phyloP scores from a whole-genome alignment of 2,113 vertebrate species.

The Stegostoma tigrinum region DNA sequence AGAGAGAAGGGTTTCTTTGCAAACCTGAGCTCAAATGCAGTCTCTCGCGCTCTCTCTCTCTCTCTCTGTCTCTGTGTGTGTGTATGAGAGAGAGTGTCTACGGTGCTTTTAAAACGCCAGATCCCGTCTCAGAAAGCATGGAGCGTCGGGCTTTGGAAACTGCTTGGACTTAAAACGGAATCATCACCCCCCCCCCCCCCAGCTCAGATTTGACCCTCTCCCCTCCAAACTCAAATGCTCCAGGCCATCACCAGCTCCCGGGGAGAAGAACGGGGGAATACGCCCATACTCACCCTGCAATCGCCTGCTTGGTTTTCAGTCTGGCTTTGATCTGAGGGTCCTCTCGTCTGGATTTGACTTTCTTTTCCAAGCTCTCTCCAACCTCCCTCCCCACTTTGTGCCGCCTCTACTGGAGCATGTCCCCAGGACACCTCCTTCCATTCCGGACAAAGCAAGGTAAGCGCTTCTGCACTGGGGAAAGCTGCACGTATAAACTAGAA shows the following conservation, averaged over 20 bases:
- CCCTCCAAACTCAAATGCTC: not conserved
- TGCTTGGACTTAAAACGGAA: conserved; percentile 71
- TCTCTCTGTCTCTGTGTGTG: conserved; percentile 33
- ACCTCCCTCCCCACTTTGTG: not conserved
- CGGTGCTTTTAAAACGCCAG: not conserved
- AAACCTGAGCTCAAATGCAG: conserved; percentile 37
- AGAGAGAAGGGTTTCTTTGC: conserved; percentile 41
- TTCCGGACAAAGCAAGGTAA: not conserved
- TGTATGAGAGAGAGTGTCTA: not conserved
- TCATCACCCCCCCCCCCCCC: conserved; percentile 38
- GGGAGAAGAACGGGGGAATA: conserved; percentile 54
- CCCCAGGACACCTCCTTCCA: not conserved
- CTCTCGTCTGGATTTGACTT: conserved; percentile 40
- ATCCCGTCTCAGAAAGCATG: conserved; percentile 41
- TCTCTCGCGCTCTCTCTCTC: conserved; percentile 33
- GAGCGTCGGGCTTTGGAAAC: conserved; percentile 61
- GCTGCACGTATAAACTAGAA: not conserved
- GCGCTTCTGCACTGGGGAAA: not conserved
- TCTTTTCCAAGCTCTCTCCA: too few species aligned
- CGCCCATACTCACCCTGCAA: conserved; percentile 47
- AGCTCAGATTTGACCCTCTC: not conserved
- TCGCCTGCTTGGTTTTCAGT: conserved; percentile 40
- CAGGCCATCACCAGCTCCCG: conserved; percentile 44
- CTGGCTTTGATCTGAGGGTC: conserved; percentile 50
- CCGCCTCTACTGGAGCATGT: not conserved